Evolutionary conservation across 2,113 vertebrate genomes (phyloP).

Genomic region (Hemichromis elongatus): DNA sequence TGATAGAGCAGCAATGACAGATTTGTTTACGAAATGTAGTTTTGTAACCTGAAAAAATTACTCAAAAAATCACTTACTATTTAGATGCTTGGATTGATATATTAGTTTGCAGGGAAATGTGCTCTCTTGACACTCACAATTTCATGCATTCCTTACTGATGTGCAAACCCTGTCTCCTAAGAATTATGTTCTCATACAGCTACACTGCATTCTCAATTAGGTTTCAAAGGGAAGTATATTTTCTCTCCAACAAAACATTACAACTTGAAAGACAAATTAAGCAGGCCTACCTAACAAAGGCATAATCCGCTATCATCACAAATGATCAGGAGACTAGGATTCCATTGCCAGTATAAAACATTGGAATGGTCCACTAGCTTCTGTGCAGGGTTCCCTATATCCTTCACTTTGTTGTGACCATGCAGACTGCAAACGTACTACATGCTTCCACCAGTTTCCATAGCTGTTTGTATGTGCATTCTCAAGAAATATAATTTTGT

Average conservation of each 20-base stretch:
- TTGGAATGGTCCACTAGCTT: background rate
- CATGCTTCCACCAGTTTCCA: background rate
- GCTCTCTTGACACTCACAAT: slow-evolving; percentile 16
- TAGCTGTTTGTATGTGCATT: too few species aligned
- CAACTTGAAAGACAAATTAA: background rate
- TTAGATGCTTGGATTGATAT: slow-evolving; percentile 42
- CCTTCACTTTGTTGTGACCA: background rate
- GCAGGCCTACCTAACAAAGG: background rate
- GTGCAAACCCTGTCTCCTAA: background rate
- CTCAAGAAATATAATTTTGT: background rate
- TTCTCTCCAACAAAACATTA: background rate
- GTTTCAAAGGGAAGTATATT: background rate
- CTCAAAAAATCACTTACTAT: slow-evolving; percentile 46
- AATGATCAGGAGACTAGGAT: background rate
- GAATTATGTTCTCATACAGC: background rate
- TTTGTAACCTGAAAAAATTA: slow-evolving; percentile 22
- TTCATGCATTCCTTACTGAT: slow-evolving; percentile 15
- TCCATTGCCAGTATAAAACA: background rate
- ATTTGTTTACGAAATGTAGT: slow-evolving; percentile 48
- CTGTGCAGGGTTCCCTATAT: background rate
- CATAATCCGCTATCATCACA: background rate
- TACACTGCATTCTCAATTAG: background rate
- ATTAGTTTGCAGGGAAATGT: slow-evolving; percentile 52
- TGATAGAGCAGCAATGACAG: slow-evolving; percentile 31
- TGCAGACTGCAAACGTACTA: background rate